These are phyloP conservation scores for Hypomesus transpacificus DNA, from an alignment of 2,113 vertebrate genomes.

Conservation along the genomic window DNA sequence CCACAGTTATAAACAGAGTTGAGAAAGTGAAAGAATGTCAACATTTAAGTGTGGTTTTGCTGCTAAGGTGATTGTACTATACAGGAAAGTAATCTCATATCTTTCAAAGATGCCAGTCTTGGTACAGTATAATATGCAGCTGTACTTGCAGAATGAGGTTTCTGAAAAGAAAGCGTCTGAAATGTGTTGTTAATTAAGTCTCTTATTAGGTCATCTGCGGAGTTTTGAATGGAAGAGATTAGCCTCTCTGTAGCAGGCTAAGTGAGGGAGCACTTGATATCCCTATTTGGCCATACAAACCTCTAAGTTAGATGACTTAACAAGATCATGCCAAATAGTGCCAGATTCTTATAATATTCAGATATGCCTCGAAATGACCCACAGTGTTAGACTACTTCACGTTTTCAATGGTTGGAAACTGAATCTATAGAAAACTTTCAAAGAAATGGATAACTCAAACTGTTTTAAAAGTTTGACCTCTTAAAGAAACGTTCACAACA, in stretches of 20 bases:
- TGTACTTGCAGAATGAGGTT: conserved; percentile 36
- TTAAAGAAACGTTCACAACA: conserved; percentile 22
- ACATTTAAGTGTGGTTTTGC: conserved; percentile 5
- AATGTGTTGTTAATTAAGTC: not conserved
- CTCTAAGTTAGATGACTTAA: conserved; percentile 50
- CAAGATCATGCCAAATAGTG: conserved; percentile 49
- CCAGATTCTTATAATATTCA: conserved; percentile 48
- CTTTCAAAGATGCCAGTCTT: conserved; percentile 4
- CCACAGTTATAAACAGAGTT: conserved; percentile 1
- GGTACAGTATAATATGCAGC: conserved; percentile 36
- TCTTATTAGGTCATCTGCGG: conserved; percentile 47
- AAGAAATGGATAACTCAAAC: conserved; percentile 22
- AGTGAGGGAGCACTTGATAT: conserved; percentile 52
- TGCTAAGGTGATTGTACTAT: not conserved
- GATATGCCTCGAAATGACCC: conserved; percentile 32
- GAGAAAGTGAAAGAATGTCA: conserved; percentile 6
- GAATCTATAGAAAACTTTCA: conserved; percentile 34
- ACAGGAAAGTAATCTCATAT: conserved; percentile 8
- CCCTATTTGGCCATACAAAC: conserved; percentile 36
- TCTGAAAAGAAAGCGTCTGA: conserved; percentile 25
- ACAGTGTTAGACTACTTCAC: conserved; percentile 39
- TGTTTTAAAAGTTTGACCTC: not conserved
- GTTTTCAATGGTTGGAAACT: conserved; percentile 28
- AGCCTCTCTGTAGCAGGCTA: conserved; percentile 46
- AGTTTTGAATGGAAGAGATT: conserved; percentile 48